Percentiles rank a stretch among this genome's conserved stretches.
These are phyloP conservation scores for Rhyacichthys aspro DNA, from an alignment of 2,797 vertebrate genomes.

Conservation along the genomic window DNA sequence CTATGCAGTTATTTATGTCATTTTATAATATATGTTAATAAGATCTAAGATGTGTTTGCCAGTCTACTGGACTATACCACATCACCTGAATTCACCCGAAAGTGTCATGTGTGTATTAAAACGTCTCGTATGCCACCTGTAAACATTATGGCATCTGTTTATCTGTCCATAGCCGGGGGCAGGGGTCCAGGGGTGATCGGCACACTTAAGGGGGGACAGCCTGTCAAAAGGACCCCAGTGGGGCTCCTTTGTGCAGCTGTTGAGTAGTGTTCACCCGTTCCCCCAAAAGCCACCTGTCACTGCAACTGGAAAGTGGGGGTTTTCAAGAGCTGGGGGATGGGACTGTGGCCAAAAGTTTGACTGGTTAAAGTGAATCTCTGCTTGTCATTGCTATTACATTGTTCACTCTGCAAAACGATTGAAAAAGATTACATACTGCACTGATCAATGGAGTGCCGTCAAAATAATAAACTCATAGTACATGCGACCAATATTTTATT, in stretches of 20 bases:
- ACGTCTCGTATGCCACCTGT: slow-evolving; percentile 74
- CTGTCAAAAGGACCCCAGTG: slow-evolving; percentile 65
- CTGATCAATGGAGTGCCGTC: no score
- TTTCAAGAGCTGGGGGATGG: slow-evolving; percentile 51
- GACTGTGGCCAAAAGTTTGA: slow-evolving; percentile 12
- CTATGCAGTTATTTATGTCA: no score
- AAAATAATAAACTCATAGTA: no score
- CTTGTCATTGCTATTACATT: neutral
- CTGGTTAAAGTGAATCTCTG: neutral
- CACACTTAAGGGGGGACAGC: slow-evolving; percentile 75
- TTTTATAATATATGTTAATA: no score
- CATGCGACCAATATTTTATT: no score
- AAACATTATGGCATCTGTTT: slow-evolving; percentile 55
- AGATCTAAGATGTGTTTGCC: no score
- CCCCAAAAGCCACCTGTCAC: slow-evolving; percentile 83
- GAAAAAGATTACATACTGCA: no score
- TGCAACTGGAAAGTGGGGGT: slow-evolving; percentile 77
- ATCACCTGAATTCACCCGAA: neutral
- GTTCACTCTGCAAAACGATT: no score
- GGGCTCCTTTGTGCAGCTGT: slow-evolving; percentile 85
- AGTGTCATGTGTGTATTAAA: slow-evolving; percentile 12
- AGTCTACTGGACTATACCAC: neutral
- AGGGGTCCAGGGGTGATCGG: slow-evolving; percentile 45
- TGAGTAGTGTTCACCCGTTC: slow-evolving; percentile 71
- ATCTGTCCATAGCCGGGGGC: slow-evolving; percentile 61